Evolutionary conservation across 1,140 invertebrate species (phyloP).

Genomic region (Hypsibius dujardini): DNA sequence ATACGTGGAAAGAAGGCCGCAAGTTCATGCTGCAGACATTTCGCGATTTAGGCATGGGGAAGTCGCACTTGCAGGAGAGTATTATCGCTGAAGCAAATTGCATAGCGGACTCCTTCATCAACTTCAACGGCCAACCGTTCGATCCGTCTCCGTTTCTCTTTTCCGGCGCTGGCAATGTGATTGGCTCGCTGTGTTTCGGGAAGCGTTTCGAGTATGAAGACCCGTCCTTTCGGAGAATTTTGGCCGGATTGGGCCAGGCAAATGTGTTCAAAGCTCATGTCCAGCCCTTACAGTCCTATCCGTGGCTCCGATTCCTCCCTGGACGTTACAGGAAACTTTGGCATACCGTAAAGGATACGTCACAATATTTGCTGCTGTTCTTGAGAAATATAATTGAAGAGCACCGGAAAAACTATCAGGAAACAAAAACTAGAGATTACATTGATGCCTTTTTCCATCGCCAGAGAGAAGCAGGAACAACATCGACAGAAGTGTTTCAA

Average conservation of each 20-base stretch:
- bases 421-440: conserved; percentile 50
- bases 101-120: background rate
- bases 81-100: background rate
- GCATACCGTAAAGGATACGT: background rate
- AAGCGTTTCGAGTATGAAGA: background rate
- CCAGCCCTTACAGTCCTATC: background rate
- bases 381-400: conserved; percentile 38
- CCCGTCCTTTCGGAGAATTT: background rate
- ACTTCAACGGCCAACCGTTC: background rate
- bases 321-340: background rate
- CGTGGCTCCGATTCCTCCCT: background rate
- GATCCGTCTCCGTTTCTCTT: background rate
- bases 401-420: conserved; percentile 49
- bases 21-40: background rate
- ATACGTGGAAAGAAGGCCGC: background rate
- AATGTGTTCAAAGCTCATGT: background rate
- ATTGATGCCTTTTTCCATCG: conserved; percentile 66
- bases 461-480: conserved; percentile 36
- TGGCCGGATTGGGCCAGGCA: background rate
- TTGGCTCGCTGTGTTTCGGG: background rate
- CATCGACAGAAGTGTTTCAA: conserved; percentile 24
- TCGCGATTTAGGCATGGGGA: background rate
- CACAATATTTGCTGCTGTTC: background rate
- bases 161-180: background rate
- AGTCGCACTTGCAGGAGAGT: background rate